A percentile compares a stretch with the other conserved stretches of the same genome.
These are phyloP conservation scores for Heteractis magnifica DNA, from an alignment of 92 coral and sea anemone species.

Conservation along the genomic window DNA sequence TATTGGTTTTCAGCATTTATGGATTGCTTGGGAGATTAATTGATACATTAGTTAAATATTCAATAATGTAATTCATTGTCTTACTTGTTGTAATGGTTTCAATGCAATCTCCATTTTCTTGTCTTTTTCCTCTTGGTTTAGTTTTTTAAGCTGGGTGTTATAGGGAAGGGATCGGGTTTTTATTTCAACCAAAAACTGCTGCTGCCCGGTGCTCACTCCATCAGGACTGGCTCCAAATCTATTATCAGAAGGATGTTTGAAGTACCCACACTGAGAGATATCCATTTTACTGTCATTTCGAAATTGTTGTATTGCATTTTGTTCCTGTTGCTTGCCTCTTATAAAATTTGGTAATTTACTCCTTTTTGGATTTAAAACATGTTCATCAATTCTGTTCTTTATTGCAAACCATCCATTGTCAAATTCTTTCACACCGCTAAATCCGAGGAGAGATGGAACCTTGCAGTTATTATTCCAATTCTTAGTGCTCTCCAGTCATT, in stretches of 20 bases:
- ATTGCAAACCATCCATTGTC: constrained; percentile 30
- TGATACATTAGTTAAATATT: not conserved
- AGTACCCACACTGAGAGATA: constrained; percentile 21
- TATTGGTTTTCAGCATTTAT: too few species aligned
- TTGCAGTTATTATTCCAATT: constrained; percentile 43
- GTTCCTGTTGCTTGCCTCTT: constrained; percentile 36
- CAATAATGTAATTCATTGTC: constrained; percentile 15
- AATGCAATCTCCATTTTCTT: constrained; percentile 29
- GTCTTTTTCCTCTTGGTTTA: constrained; percentile 23
- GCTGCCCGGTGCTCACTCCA: constrained; percentile 21
- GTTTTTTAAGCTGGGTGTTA: constrained; percentile 21
- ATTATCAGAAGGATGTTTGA: constrained; percentile 29
- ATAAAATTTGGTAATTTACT: constrained; percentile 33
- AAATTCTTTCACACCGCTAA: constrained; percentile 29
- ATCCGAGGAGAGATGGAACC: constrained; percentile 1
- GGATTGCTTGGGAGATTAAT: too few species aligned
- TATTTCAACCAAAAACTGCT: constrained; percentile 20
- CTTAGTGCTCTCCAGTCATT: constrained; percentile 34
- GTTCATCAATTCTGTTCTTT: constrained; percentile 36
- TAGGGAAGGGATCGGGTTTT: constrained; percentile 24
- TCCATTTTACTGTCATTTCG: too few species aligned
- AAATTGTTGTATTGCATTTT: constrained; percentile 21
- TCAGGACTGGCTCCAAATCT: constrained; percentile 37
- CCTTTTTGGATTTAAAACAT: constrained; percentile 26
- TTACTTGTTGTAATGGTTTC: constrained; percentile 21